Conservation (phyloP, 2,797 vertebrate genomes). For the Cephalopachus bancanus region DNA sequence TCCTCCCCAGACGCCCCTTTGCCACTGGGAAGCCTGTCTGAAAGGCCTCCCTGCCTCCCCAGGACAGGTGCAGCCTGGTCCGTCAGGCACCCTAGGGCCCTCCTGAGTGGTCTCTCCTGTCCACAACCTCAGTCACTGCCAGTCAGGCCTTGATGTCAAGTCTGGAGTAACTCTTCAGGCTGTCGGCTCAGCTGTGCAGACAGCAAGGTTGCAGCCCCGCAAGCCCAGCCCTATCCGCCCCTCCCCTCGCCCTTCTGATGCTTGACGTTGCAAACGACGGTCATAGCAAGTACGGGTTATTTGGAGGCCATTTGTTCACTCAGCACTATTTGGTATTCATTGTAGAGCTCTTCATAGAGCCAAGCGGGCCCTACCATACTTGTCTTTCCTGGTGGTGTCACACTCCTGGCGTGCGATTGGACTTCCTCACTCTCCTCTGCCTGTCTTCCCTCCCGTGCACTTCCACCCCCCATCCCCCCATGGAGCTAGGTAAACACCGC, state of each 20-base stretch:
- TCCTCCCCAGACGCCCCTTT: background rate
- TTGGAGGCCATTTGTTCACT: background rate
- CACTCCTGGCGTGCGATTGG: fast-evolving
- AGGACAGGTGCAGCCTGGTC: too few species aligned
- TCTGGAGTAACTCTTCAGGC: background rate
- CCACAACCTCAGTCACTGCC: background rate
- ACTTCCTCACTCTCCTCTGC: background rate
- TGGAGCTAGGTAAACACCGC: background rate
- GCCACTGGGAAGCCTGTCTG: background rate
- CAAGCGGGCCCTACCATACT: too few species aligned
- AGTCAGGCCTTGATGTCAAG: background rate
- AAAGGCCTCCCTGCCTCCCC: background rate
- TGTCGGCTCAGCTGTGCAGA: too few species aligned
- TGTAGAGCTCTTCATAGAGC: background rate
- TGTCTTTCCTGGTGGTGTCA: background rate
- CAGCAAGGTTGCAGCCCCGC: background rate
- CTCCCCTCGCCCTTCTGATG: background rate
- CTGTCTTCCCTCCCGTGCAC: background rate
- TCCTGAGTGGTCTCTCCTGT: background rate
- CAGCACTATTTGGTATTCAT: background rate
- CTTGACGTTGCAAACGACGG: fast-evolving
- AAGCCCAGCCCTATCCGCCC: background rate
- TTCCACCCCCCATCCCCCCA: background rate
- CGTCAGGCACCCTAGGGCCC: too few species aligned
- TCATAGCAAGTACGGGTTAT: background rate